A percentile compares a stretch with the other conserved stretches of the same genome.
phyloP scores from a whole-genome alignment of 2,888 invertebrate species.

The Pristionchus exspectatus region DNA sequence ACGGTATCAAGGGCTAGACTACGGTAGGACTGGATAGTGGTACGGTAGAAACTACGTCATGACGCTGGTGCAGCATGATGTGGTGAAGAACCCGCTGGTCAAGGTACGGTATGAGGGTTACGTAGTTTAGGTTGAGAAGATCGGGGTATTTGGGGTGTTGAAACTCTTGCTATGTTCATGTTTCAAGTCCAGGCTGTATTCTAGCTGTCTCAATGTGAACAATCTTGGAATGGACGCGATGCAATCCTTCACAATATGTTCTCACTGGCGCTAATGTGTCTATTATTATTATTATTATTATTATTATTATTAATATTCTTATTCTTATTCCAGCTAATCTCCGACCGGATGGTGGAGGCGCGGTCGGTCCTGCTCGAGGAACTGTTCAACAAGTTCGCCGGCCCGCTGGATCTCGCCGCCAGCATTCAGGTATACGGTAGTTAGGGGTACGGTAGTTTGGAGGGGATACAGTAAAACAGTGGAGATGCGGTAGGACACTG shows the following conservation, averaged over 20 bases:
- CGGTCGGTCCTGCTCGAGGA: slow-evolving; percentile 75
- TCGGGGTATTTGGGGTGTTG: no score
- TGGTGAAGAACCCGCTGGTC: slow-evolving; percentile 62
- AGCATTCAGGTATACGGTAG: slow-evolving; percentile 70
- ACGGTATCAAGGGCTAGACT: no score
- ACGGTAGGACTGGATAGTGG: no score
- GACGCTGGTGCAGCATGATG: slow-evolving; percentile 65
- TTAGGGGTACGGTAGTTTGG: background rate
- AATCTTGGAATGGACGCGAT: no score
- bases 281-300: no score
- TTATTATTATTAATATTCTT: background rate
- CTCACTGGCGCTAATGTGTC: no score
- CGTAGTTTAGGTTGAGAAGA: no score
- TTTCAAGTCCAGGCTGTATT: background rate
- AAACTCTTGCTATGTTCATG: no score
- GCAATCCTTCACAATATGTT: no score
- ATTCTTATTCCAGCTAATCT: slow-evolving; percentile 65
- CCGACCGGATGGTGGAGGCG: slow-evolving; percentile 74
- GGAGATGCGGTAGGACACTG: no score
- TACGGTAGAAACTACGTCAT: slow-evolving; percentile 77
- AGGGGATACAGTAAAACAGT: background rate
- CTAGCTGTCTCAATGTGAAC: background rate
- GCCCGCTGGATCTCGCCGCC: slow-evolving; percentile 75
- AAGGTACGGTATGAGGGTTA: slow-evolving; percentile 52
- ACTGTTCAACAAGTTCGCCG: slow-evolving; percentile 77